Base-by-base conservation (phyloP, 2,113 vertebrate species). In the Nyctibius bracteatus region DNA sequence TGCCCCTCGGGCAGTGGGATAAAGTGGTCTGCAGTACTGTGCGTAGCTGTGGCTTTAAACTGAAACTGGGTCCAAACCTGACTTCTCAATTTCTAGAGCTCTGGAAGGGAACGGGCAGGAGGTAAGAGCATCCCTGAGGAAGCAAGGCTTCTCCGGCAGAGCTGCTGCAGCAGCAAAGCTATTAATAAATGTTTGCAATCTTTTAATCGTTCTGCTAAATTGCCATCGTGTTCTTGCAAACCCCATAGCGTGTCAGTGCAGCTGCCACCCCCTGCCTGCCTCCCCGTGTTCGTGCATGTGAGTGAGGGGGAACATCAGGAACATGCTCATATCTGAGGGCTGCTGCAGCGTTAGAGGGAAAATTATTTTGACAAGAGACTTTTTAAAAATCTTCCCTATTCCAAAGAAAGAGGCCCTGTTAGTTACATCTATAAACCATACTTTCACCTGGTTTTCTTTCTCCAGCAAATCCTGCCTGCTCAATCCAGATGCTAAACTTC, bases 121-220 rank as follows among this genome's bases (percentile, higher is more conserved):
- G 61, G 77, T 46, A 58, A 44, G 75, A 90, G 73, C 90, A 82
- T 93, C 86, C 86, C 95, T 57, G 81, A 94, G 90, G 94, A 96
- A 95, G 86, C 23, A 67, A 91, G 77, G 84, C 90, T 96, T 86
- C 94, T 94, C 86, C 1, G 20, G 84, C 88, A 94, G 86, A 95
- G 85, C 93, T 93, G 94, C 94, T 89, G 89, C 94, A 78, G 87
- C 91, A 94, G 94, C 81, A 94, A 85, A 92, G 95, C 97, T 96
- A 96, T 97, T 96, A 96, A 96, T 97, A 96, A 91, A 91, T 94
- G 91, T 96, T 96, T 97, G 95, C 96, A 97, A 96, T 96, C 95
- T 96, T 96, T 96, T 95, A 97, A 97, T 94, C 90, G 30, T 89
- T 97, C 87, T n/a, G 78, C 96, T 96, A 92, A 97, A 96, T 97